A percentile compares a stretch with the other conserved stretches of the same genome.
These are phyloP conservation scores for Amblyteles armatorius DNA, from an alignment of 2,888 invertebrate species.

Conservation along the genomic window DNA sequence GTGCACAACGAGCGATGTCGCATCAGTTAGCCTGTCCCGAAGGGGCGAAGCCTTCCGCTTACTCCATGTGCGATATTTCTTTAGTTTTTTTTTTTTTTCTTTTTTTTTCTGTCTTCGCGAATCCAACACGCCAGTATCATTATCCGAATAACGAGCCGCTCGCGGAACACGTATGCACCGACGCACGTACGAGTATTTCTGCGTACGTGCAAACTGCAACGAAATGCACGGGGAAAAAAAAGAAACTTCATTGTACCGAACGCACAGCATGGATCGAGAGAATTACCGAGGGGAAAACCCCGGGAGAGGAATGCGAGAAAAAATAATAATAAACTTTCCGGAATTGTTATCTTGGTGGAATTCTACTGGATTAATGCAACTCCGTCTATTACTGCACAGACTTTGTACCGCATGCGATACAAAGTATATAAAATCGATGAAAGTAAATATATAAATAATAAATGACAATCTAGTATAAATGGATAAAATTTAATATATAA, in stretches of 20 bases:
- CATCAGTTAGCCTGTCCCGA: constrained; percentile 28
- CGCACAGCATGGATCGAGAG: not conserved
- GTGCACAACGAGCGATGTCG: constrained; percentile 33
- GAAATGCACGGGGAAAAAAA: not conserved
- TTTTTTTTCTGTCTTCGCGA: constrained; percentile 10
- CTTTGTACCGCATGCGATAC: too few species aligned
- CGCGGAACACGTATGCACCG: constrained; percentile 35
- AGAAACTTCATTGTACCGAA: not conserved
- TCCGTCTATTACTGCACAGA: too few species aligned
- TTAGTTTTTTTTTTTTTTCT: not conserved
- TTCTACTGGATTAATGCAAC: not conserved
- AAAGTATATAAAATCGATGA: too few species aligned
- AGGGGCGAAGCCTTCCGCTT: constrained; percentile 35
- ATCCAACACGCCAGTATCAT: constrained; percentile 71
- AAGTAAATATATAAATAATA: too few species aligned
- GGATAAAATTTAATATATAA: too few species aligned
- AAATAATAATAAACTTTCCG: not conserved
- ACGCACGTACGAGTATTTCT: not conserved
- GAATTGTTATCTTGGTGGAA: not conserved
- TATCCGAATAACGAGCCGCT: constrained; percentile 71
- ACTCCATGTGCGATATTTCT: constrained; percentile 33
- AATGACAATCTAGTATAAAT: too few species aligned
- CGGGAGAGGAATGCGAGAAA: too few species aligned
- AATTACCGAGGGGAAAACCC: too few species aligned
- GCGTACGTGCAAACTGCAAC: constrained; percentile 7